Percentiles rank a stretch among this genome's conserved stretches.
Conservation (phyloP, 2,797 vertebrate genomes). For the Bucorvus abyssinicus region DNA sequence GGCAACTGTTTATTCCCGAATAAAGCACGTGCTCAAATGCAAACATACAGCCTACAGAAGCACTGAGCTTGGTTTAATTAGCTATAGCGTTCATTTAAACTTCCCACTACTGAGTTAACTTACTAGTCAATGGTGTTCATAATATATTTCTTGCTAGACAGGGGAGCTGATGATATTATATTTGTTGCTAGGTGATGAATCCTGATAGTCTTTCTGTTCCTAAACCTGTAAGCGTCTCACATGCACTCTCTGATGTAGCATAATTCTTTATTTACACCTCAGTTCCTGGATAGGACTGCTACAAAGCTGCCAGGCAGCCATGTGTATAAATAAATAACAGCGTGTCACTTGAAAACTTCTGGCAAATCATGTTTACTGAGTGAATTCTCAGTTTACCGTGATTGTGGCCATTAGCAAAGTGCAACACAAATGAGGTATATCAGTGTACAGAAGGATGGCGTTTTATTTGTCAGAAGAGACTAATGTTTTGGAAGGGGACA, state of each 20-base stretch:
- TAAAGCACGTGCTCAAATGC: constrained; percentile 15
- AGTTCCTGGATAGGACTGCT: not conserved
- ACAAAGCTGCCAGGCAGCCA: constrained; percentile 16
- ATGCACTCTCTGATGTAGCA: not conserved
- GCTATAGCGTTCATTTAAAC: constrained; percentile 17
- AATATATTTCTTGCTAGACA: not conserved
- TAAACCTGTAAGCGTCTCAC: not conserved
- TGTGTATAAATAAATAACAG: not conserved
- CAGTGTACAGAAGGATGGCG: not conserved
- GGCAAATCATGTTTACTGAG: not conserved
- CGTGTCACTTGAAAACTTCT: not conserved
- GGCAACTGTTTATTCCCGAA: constrained; percentile 30
- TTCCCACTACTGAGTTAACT: constrained; percentile 16
- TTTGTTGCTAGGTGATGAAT: constrained; percentile 19
- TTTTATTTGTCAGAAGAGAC: not conserved
- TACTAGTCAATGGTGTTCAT: not conserved
- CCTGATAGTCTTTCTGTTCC: constrained; percentile 38
- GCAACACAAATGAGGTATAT: not conserved
- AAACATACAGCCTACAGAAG: constrained; percentile 10
- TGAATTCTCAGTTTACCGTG: not conserved
- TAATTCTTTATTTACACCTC: not conserved
- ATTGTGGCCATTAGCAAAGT: not conserved
- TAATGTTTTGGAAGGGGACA: not conserved
- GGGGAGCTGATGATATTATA: not conserved
- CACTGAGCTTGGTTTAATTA: constrained; percentile 35